Percentiles rank a stretch among this genome's conserved stretches.
These are phyloP conservation scores for Chlorocebus sabaeus DNA, from an alignment of 2,113 vertebrate species.

Conservation along the genomic window DNA sequence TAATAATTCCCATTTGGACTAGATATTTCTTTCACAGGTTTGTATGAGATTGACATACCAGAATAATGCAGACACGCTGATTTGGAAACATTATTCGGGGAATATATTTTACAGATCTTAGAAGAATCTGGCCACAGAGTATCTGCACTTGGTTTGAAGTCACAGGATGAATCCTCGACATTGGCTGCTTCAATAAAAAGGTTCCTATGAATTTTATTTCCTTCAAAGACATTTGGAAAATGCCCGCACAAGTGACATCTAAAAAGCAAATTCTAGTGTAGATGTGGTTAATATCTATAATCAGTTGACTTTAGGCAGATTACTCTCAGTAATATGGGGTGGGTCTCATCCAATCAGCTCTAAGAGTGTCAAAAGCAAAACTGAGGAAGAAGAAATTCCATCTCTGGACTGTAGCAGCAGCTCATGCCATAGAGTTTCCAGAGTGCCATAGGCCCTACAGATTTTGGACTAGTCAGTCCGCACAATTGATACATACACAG, in stretches of 20 bases:
- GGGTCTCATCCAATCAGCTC: not conserved
- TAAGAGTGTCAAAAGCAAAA: not conserved
- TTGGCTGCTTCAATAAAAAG: not conserved
- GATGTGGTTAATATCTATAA: not conserved
- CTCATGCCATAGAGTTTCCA: not conserved
- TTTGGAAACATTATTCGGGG: not conserved
- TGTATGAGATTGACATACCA: not conserved
- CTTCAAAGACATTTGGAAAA: not conserved
- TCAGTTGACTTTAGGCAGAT: not conserved
- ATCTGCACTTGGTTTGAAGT: not conserved
- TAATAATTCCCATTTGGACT: not conserved
- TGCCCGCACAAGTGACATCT: not conserved
- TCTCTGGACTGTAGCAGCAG: not conserved
- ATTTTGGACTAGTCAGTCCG: not conserved
- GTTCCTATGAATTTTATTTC: not conserved
- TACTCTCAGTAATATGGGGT: not conserved
- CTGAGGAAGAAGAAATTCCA: not conserved
- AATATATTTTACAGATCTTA: not conserved
- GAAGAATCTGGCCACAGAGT: not conserved
- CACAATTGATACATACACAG: not conserved
- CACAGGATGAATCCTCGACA: not conserved
- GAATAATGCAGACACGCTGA: not conserved
- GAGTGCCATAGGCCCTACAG: fast-evolving
- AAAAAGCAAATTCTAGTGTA: not conserved
- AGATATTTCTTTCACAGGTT: not conserved